Evolutionary conservation across 2,113 vertebrate genomes (phyloP).

Genomic region (Phylloscopus trochiloides): DNA sequence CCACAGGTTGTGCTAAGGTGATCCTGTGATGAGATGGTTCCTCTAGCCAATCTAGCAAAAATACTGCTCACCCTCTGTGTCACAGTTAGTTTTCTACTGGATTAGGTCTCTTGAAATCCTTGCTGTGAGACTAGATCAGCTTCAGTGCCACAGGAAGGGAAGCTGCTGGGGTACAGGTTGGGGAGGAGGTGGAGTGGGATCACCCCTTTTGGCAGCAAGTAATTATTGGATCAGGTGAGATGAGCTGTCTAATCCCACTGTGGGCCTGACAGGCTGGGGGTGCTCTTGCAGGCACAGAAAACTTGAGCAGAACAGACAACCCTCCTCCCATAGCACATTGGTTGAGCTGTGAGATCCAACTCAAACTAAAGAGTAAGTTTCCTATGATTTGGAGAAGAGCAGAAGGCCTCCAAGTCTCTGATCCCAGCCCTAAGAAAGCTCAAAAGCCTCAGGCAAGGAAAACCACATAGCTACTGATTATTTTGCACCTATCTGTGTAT

Average conservation of each 20-base stretch:
- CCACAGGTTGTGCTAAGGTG: neutral
- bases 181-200: neutral
- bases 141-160: neutral
- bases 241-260: neutral
- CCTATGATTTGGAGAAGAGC: neutral
- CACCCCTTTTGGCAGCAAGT: neutral
- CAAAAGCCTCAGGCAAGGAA: neutral
- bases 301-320: neutral
- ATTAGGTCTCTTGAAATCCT: neutral
- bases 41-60: neutral
- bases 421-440: neutral
- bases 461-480: neutral
- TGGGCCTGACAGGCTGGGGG: neutral
- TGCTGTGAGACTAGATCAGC: neutral
- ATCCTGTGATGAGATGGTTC: neutral
- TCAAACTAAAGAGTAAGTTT: neutral
- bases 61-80: neutral
- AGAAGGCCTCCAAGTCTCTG: neutral
- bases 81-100: neutral
- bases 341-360: neutral
- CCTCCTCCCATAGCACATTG: rapidly evolving
- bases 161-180: neutral
- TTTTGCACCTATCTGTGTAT: neutral
- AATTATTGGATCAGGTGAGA: neutral
- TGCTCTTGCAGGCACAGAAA: rapidly evolving